These are phyloP conservation scores for Chelonoidis abingdonii DNA, from an alignment of 2,113 vertebrate species.

Conservation along the genomic window DNA sequence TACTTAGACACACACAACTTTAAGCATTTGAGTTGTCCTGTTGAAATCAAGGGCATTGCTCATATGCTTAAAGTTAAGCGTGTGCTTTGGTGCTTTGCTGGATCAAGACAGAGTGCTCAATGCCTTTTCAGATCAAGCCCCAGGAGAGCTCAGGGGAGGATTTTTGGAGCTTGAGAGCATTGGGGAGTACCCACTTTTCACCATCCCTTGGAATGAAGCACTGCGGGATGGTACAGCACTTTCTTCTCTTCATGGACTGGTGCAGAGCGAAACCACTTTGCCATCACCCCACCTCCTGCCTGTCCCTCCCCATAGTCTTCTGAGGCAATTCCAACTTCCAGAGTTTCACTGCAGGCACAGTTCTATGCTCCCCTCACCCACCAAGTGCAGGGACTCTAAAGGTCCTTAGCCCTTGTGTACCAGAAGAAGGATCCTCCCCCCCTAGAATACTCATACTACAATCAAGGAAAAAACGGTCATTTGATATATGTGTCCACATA, in stretches of 20 bases:
- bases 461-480: not conserved
- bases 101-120: not conserved
- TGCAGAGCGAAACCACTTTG: not conserved
- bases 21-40: accelerated
- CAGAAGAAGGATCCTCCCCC: not conserved
- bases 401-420: not conserved
- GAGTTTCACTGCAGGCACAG: not conserved
- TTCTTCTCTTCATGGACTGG: not conserved
- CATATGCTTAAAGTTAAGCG: accelerated
- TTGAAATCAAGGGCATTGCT: not conserved
- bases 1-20: not conserved
- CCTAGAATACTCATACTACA: not conserved
- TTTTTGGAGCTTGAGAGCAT: not conserved
- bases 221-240: not conserved
- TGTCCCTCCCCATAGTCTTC: not conserved
- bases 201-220: not conserved
- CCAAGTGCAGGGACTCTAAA: not conserved
- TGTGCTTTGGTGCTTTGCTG: not conserved
- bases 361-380: accelerated
- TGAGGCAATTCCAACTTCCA: not conserved
- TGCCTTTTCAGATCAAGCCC: not conserved
- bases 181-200: not conserved
- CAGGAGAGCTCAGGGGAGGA: not conserved
- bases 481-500: not conserved
- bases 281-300: not conserved